Base-by-base conservation (phyloP, 1,140 invertebrate genomes). In the Triops longicaudatus region DNA sequence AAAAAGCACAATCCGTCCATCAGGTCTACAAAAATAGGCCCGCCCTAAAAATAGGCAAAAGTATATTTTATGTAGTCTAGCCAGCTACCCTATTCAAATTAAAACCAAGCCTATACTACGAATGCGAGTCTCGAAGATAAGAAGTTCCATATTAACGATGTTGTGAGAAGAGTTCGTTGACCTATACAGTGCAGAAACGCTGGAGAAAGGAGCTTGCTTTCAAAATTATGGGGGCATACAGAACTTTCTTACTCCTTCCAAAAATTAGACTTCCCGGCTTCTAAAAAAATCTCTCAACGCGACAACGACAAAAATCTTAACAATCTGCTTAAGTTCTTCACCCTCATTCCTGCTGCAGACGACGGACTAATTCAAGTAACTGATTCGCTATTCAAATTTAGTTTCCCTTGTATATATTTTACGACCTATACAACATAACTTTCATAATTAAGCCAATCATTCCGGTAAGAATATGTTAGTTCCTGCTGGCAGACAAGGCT, bases 121-220 rank as follows among this genome's bases (percentile, higher is more conserved):
- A 63, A 9, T 63, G 6, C 17, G 17, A 17, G 14, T 63, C 4
- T 17, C 17, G 50, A 63, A n/a, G n/a, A 14, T 63, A 63, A 63
- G 50, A 63, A 4, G 50, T 14, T 63, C 14, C 22, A 63, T 22
- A n/a, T 22, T 22, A 63, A 63, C 50, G n/a, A 63, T 63, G 50
- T 63, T 63, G 50, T 63, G 50, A 17, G 50, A 63, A n/a, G 50
- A 63, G 50, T 63, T 63, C 50, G 22, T n/a, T 63, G 50, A 63
- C 50, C 50, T 63, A 17, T 22, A 63, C 50, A 22, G 50, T 5
- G 50, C 22, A 63, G 50, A 63, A 22, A 63, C 22, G 1, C 50
- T 3, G 50, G 50, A 63, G 50, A 63, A 63, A 63, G 50, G 50
- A 63, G 50, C 50, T 2, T 63, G 0, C 50, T n/a, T 63, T 17